Conservation (phyloP, 2,113 vertebrate genomes). For the Pungitius pungitius region DNA sequence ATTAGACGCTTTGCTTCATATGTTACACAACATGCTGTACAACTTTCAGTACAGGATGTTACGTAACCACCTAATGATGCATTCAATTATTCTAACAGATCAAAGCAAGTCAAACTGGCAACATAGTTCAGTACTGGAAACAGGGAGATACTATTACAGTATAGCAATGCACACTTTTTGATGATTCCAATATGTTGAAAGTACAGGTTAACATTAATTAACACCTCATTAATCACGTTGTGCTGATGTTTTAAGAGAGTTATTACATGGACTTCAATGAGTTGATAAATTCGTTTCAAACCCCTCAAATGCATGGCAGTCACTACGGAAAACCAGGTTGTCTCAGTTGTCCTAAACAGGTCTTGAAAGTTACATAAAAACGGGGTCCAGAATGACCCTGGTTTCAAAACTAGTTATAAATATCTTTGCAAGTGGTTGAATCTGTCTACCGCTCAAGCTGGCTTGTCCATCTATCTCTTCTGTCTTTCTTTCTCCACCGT, state of each 20-base stretch:
- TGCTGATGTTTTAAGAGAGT: slow-evolving; percentile 29
- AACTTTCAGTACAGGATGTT: slow-evolving; percentile 46
- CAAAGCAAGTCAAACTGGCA: slow-evolving; percentile 28
- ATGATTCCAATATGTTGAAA: background rate
- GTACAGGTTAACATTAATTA: slow-evolving; percentile 5
- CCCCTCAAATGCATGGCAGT: slow-evolving; percentile 25
- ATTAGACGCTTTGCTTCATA: slow-evolving; percentile 1
- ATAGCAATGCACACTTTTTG: background rate
- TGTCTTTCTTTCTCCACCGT: slow-evolving; percentile 58
- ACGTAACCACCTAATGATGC: slow-evolving; percentile 28
- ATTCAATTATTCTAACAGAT: slow-evolving; percentile 33
- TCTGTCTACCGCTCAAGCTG: slow-evolving; percentile 7
- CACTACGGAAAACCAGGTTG: slow-evolving; percentile 21
- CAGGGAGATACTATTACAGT: slow-evolving; percentile 10
- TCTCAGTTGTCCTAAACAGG: slow-evolving; percentile 9
- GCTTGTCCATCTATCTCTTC: slow-evolving; percentile 48
- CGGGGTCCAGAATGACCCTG: background rate
- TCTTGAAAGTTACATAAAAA: background rate
- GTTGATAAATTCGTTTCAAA: slow-evolving; percentile 47
- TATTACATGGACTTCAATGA: slow-evolving; percentile 29
- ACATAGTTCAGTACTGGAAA: background rate
- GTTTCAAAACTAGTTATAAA: slow-evolving; percentile 19
- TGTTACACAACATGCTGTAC: slow-evolving; percentile 28
- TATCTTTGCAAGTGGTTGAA: slow-evolving; percentile 19
- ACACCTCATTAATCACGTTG: slow-evolving; percentile 18